Percentiles rank a stretch among this genome's conserved stretches.
These are phyloP conservation scores for Spodoptera littoralis DNA, from an alignment of 2,888 invertebrate genomes.

Conservation along the genomic window DNA sequence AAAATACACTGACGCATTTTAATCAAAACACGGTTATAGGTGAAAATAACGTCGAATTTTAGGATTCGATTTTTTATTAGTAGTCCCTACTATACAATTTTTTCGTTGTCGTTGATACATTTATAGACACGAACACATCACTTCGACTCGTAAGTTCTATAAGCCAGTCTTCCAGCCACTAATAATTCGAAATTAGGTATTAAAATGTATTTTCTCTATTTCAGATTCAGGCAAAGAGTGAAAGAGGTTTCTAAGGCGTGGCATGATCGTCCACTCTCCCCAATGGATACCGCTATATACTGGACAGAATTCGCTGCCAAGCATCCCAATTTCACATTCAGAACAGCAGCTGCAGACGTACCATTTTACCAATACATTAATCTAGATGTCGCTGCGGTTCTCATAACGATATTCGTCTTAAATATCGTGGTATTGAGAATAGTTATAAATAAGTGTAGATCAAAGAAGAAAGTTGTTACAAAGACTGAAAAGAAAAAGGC, in stretches of 20 bases:
- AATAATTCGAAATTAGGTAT: neutral
- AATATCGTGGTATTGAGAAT: slow-evolving; percentile 48
- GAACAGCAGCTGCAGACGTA: slow-evolving; percentile 87
- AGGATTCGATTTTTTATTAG: too few relatives aligned
- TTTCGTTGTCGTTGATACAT: too few relatives aligned
- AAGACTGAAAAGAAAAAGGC: slow-evolving; percentile 55
- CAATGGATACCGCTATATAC: slow-evolving; percentile 89
- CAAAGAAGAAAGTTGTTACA: slow-evolving; percentile 23
- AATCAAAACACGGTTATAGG: too few relatives aligned
- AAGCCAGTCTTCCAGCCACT: too few relatives aligned
- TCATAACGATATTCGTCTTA: slow-evolving; percentile 50
- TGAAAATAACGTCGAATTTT: too few relatives aligned
- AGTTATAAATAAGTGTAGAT: slow-evolving; percentile 43
- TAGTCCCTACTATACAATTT: too few relatives aligned
- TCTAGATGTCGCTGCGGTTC: slow-evolving; percentile 70
- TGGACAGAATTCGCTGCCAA: slow-evolving; percentile 91
- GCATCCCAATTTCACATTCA: slow-evolving; percentile 82
- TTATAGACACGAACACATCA: too few relatives aligned
- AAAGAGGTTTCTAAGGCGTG: slow-evolving; percentile 86
- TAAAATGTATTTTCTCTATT: slow-evolving; percentile 49
- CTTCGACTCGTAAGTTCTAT: too few relatives aligned
- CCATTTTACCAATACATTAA: slow-evolving; percentile 86
- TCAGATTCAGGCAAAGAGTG: slow-evolving; percentile 79
- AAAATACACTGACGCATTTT: too few relatives aligned
- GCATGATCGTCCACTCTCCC: slow-evolving; percentile 88